These are phyloP conservation scores for Motacilla tschutschensis DNA, from an alignment of 2,113 vertebrate genomes.

Conservation along the genomic window DNA sequence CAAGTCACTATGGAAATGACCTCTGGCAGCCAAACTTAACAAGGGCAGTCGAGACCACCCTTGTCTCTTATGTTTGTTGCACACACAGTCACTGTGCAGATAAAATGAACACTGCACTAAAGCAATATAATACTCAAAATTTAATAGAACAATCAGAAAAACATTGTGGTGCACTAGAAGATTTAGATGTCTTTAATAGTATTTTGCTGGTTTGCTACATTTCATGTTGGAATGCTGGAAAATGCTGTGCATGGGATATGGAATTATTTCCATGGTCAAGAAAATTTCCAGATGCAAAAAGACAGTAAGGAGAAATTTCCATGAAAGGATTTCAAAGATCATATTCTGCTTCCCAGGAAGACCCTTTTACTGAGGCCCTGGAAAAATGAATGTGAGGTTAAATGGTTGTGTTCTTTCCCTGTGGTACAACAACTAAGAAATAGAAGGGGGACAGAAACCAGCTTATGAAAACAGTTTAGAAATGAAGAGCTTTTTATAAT, in stretches of 20 bases:
- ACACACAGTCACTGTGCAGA: rapidly evolving
- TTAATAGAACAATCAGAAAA: neutral
- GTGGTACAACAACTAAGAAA: neutral
- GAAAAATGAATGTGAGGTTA: neutral
- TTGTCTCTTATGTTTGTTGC: neutral
- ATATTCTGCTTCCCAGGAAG: neutral
- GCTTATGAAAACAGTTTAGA: neutral
- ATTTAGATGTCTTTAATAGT: neutral
- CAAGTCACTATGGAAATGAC: rapidly evolving
- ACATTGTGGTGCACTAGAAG: neutral
- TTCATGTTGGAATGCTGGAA: neutral
- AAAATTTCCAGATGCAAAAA: neutral
- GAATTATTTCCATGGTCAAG: neutral
- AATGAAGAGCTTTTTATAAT: neutral
- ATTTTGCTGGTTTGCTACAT: neutral
- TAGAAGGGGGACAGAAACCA: neutral
- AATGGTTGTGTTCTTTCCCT: neutral
- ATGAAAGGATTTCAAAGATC: neutral
- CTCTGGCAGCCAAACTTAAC: neutral
- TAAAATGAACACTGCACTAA: neutral
- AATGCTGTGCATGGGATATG: neutral
- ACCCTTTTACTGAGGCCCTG: neutral
- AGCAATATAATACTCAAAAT: neutral
- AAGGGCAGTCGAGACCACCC: neutral
- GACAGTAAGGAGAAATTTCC: neutral